Evolutionary conservation across 2,888 invertebrate genomes (phyloP), one percentile per base, ranked within the genome.

Genomic region (Mythimna impura): DNA sequence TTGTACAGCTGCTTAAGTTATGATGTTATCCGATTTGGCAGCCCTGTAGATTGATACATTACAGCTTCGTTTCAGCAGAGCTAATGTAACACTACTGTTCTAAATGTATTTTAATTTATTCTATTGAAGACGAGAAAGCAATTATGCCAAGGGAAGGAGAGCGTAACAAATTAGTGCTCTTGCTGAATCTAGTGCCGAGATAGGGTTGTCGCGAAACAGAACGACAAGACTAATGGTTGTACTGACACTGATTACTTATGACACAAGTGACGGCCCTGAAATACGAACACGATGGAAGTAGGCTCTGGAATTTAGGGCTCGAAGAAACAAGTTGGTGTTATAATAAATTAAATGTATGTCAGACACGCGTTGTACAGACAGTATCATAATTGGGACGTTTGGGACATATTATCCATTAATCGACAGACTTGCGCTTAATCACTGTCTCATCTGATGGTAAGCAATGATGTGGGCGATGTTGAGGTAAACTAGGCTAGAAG

Each of bases 241-340:
- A 70, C 36, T 71, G 78, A 78, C 76, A 61, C 76, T 75, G 76
- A 83, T 78, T 78, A 86, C 74, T 81, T 81, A 73, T 67, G 66
- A 71, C 71, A 60, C 61, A 17, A 81, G 66, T 68, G 70, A 66
- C 83, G 67, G 12, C 43, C 61, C 55, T 73, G 70, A 67, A 65
- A 70, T 69, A 71, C 17, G 25, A 52, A 62, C 14, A 61, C 63
- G 54, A 36, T 62, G 10, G 34, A 65, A 66, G 40, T 34, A 14
- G 20, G 47, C 57, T 47, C 14, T 9, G 10, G 30, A 71, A 60
- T 81, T 43, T 43, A 57, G 55, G 67, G 7, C 20, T 65, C 30
- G 30, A 30, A 54, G 22, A 8, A 52, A 66, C 57, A 40, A 60
- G 55, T 55, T 70, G 55, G 25, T 65, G 7, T 50, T 34, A 22